Base-by-base conservation (phyloP, 2,888 invertebrate species). In the Andrena dorsata region DNA sequence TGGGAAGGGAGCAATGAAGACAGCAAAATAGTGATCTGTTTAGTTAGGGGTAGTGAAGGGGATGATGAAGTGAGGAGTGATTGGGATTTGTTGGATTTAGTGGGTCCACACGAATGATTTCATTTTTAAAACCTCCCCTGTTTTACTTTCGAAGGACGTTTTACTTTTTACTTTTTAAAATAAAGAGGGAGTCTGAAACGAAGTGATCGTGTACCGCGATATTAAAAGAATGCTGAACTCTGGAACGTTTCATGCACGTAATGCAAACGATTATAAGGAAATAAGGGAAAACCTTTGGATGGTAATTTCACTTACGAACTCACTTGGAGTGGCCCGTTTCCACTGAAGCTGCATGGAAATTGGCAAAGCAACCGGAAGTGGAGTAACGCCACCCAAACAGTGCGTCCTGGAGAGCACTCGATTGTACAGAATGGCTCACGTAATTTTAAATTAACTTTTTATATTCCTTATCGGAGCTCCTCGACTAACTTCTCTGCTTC, bases 291-390 rank as follows among this genome's bases (percentile, higher is more conserved):
- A 72, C 16, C 32, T 35, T 47, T 47, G 20, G 26, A 65, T 49
- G 66, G 66, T 72, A 72, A 80, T 78, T 80, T 72, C 71, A 65
- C 71, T 78, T 66, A 51, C 28, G 13, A 68, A 78, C 63, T 61
- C 49, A 66, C 60, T 28, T 30, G 35, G 10, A 49, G 53, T 32
- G 4, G 53, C 16, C 47, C 64, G 77, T 65, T 80, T 35, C 58
- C 51, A n/a, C 30, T 49, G 63, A 66, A 56, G 53, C 53, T 61
- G 26, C n/a, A 51, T 61, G 53, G 66, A 72, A 80, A 78, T 80
- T 78, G 80, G 78, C 78, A 78, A 78, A 71, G 65, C 80, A 26
- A 72, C 51, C 53, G 32, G 53, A 80, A 78, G 47, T 16, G 53
- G 30, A 69, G 41, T 23, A 77, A 7, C 28, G 56, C 53, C 51